A percentile compares a stretch with the other conserved stretches of the same genome.
phyloP scores from a whole-genome alignment of 2,797 vertebrate genomes.

The Cryptoblepharus egeriae region DNA sequence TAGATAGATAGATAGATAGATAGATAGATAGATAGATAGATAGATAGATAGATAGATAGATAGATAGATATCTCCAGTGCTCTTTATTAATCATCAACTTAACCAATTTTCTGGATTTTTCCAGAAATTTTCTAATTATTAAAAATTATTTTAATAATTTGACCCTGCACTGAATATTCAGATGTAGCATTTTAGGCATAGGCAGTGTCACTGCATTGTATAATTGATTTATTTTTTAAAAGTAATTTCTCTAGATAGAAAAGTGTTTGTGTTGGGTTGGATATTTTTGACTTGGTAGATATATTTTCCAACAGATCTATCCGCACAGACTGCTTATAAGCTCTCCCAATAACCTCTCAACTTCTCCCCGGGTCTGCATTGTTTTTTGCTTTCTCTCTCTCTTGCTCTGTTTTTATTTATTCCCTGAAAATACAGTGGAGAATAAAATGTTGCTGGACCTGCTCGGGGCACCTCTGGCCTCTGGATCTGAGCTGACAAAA shows the following conservation, averaged over 20 bases:
- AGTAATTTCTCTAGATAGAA: not conserved
- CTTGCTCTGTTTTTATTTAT: slow-evolving; percentile 76
- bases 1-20: too few species aligned
- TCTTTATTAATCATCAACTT: too few species aligned
- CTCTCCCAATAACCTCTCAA: slow-evolving; percentile 71
- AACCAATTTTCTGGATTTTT: too few species aligned
- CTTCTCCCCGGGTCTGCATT: slow-evolving; percentile 61
- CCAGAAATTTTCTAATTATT: too few species aligned
- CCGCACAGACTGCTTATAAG: slow-evolving; percentile 46
- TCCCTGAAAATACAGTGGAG: slow-evolving; percentile 78
- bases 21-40: too few species aligned
- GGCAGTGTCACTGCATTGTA: not conserved
- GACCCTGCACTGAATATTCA: not conserved
- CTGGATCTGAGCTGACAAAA: slow-evolving; percentile 92
- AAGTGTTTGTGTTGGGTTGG: not conserved
- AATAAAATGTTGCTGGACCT: slow-evolving; percentile 86
- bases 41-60: too few species aligned
- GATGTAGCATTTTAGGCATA: not conserved
- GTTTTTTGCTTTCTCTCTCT: slow-evolving; percentile 64
- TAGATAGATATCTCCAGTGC: too few species aligned
- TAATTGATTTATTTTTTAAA: not conserved
- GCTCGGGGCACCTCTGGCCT: slow-evolving; percentile 87
- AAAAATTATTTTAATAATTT: not conserved
- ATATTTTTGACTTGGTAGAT: slow-evolving; percentile 29
- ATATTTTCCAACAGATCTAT: slow-evolving; percentile 53